Evolutionary conservation across 2,113 vertebrate species (phyloP).

Genomic region (Marmota flaviventris): DNA sequence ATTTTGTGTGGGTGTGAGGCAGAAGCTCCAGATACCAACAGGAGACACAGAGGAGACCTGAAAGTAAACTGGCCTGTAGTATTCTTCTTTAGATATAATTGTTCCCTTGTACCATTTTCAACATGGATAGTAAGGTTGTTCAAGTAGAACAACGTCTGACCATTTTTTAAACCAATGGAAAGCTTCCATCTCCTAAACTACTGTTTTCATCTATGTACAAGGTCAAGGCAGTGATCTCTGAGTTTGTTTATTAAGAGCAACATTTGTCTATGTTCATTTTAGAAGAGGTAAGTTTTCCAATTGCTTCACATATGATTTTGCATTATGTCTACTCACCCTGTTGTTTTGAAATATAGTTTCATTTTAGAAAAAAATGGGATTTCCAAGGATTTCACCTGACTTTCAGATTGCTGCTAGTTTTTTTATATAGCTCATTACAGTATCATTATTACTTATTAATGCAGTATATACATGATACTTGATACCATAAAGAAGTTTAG

Average conservation of each 20-base stretch:
- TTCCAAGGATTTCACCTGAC: slow-evolving; percentile 32
- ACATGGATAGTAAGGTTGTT: slow-evolving; percentile 50
- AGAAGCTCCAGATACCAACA: slow-evolving; percentile 39
- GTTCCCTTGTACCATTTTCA: slow-evolving; percentile 67
- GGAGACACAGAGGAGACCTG: slow-evolving; percentile 34
- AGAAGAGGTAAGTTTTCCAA: slow-evolving; percentile 50
- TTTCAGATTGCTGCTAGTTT: slow-evolving; percentile 48
- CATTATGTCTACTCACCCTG: neutral
- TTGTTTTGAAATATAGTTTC: slow-evolving; percentile 41
- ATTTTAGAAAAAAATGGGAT: neutral
- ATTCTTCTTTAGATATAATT: slow-evolving; percentile 67
- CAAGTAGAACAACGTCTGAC: slow-evolving; percentile 66
- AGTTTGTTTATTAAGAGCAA: slow-evolving; percentile 54
- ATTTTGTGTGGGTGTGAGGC: slow-evolving; percentile 26
- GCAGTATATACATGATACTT: slow-evolving; percentile 40
- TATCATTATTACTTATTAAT: slow-evolving; percentile 58
- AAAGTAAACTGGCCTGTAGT: slow-evolving; percentile 62
- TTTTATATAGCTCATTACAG: slow-evolving; percentile 29
- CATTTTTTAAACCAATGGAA: slow-evolving; percentile 67
- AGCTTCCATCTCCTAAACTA: slow-evolving; percentile 38
- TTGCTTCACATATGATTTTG: neutral
- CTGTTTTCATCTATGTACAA: slow-evolving; percentile 59
- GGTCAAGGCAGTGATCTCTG: slow-evolving; percentile 56
- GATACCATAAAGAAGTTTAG: slow-evolving; percentile 23
- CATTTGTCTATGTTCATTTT: slow-evolving; percentile 41